Evolutionary conservation across 2,888 invertebrate genomes (phyloP), one percentile per base, ranked within the genome.

Genomic region (Julus scanicus): DNA sequence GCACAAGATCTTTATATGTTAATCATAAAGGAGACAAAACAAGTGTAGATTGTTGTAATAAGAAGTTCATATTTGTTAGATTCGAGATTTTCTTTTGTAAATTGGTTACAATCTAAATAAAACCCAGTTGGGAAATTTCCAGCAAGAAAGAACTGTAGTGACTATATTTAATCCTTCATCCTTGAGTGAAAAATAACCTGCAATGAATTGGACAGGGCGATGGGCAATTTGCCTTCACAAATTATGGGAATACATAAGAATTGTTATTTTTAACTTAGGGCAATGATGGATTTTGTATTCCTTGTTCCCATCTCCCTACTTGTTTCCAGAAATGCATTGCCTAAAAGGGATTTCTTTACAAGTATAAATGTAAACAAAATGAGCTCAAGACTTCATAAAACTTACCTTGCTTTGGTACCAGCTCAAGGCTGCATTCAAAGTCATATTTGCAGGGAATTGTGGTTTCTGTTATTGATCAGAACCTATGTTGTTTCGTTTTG

Each of bases 371-470:
- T 63, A 17, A 63, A 17, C 17, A n/a, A 63, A 63, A 6, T 71
- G 29, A n/a, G 29, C 71, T 71, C 48, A 49, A 37, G 9, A 29
- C 57, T 4, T 80, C 29, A 87, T 9, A 29, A 29, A 57, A 39
- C 88, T 88, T 89, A 90, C 90, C 89, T 90, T 97, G 92, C 96
- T 96, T 92, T 97, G 97, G 94, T 97, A 97, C 96, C 97, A 90
- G 88, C 90, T 89, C 83, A 91, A 89, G 13, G 90, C 90, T 80
- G 90, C 89, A 87, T 90, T 90, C 48, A 91, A 86, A n/a, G 85
- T 84, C 89, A 89, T 84, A 17, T 84, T 84, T 88, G 44, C 48
- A 9, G 6, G 8, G 71, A 29, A 86, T 86, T 87, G 86, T 2
- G 37, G 86, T 57, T 48, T 37, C 20, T 8, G 13, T 86, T 37